These are phyloP conservation scores for Coptotermes formosanus DNA, from an alignment of 1,140 invertebrate genomes.

Conservation along the genomic window DNA sequence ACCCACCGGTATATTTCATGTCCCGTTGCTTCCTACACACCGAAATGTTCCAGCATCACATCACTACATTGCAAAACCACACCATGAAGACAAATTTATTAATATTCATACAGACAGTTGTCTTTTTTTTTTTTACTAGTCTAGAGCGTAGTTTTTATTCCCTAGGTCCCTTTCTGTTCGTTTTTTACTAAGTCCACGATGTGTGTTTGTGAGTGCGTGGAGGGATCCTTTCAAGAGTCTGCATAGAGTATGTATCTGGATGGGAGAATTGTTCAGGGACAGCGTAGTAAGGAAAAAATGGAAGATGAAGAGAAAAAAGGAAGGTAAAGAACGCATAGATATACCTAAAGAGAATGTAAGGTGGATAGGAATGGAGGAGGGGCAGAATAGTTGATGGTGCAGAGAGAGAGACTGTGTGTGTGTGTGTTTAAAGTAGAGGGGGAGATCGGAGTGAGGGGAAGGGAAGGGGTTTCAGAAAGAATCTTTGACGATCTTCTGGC, in stretches of 20 bases:
- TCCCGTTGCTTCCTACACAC: neutral
- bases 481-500: slow-evolving; percentile 5
- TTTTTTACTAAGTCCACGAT: neutral
- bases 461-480: slow-evolving; percentile 12
- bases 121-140: slow-evolving; percentile 17
- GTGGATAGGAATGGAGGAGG: neutral
- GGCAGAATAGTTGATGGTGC: slow-evolving; percentile 1
- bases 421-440: neutral
- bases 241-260: neutral
- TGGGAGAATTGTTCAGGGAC: neutral
- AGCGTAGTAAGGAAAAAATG: neutral
- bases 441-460: neutral
- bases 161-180: neutral
- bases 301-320: neutral
- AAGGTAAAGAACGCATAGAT: slow-evolving; percentile 13
- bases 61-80: slow-evolving; percentile 15
- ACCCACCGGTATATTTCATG: neutral
- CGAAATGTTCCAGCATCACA: neutral
- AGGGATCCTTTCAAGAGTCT: slow-evolving; percentile 11
- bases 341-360: neutral
- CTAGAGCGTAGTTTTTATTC: slow-evolving; percentile 1
- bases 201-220: neutral
- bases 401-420: neutral
- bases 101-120: slow-evolving; percentile 15
- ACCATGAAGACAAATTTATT: slow-evolving; percentile 6